Conservation (phyloP, 2,888 invertebrate species). For the Drosophila tanythrix region DNA sequence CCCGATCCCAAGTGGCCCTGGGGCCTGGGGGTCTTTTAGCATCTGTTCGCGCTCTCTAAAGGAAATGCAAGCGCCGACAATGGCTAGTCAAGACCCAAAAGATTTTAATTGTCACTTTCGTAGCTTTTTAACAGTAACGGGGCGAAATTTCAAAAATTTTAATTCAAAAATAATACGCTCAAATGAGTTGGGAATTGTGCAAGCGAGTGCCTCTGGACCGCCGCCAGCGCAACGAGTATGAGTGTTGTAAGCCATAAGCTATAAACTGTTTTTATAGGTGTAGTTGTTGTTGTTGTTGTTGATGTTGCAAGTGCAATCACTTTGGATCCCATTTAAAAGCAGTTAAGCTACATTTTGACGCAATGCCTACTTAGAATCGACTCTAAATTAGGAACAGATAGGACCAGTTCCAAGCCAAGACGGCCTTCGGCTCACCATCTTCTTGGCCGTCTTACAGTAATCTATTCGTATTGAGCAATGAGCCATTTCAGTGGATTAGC, state of each 20-base stretch:
- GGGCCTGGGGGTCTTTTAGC: constrained; percentile 36
- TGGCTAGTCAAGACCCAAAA: constrained; percentile 38
- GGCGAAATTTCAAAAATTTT: constrained; percentile 73
- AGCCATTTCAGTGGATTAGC: constrained; percentile 36
- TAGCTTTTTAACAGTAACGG: constrained; percentile 49
- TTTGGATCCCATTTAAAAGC: constrained; percentile 28
- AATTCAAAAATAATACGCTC: constrained; percentile 76
- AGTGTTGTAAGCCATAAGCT: constrained; percentile 14
- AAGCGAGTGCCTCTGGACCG: constrained; percentile 44
- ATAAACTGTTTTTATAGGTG: constrained; percentile 16
- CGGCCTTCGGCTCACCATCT: constrained; percentile 42
- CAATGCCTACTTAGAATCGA: constrained; percentile 42
- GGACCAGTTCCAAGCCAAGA: constrained; percentile 32
- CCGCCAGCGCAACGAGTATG: constrained; percentile 26
- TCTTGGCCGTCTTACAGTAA: constrained; percentile 19
- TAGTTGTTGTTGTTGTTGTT: constrained; percentile 15
- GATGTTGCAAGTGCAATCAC: constrained; percentile 46
- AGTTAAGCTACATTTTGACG: constrained; percentile 37
- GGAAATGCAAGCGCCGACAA: constrained; percentile 58
- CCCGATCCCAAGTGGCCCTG: constrained; percentile 8
- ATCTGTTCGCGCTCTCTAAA: constrained; percentile 63
- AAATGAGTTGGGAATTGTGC: constrained; percentile 68
- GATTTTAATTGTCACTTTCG: constrained; percentile 75
- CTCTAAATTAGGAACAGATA: constrained; percentile 37
- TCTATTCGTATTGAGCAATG: constrained; percentile 38